Percentiles rank a stretch among this genome's conserved stretches.
Evolutionary conservation across 2,113 vertebrate genomes (phyloP).

Genomic region (human): DNA sequence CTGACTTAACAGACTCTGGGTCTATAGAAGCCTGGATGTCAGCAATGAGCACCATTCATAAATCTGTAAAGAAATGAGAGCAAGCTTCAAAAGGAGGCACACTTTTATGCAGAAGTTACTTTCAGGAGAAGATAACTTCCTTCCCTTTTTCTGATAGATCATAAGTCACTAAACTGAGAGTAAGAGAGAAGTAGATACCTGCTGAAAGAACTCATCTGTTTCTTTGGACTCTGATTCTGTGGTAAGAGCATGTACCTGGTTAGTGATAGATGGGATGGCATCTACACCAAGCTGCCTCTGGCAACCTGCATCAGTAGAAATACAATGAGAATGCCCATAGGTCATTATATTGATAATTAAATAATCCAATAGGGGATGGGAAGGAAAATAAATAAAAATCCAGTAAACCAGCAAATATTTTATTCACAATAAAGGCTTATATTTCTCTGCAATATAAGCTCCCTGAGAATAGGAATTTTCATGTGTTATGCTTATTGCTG

Average conservation of each 20-base stretch:
- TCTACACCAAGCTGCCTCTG: neutral
- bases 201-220: neutral
- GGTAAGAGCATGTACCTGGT: neutral
- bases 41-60: neutral
- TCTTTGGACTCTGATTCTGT: neutral
- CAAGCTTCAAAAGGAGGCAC: neutral
- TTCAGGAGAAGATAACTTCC: neutral
- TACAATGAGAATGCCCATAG: neutral
- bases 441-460: neutral
- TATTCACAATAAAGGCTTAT: neutral
- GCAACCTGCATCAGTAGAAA: neutral
- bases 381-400: neutral
- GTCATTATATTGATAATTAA: neutral
- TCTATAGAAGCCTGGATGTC: neutral
- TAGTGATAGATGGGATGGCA: neutral
- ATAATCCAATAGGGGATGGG: neutral
- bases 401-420: neutral
- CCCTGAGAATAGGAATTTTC: neutral
- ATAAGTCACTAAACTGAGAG: neutral
- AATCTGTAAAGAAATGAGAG: neutral
- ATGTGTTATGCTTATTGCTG: neutral
- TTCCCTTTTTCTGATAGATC: neutral
- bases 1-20: neutral
- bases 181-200: neutral
- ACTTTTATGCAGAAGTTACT: neutral